A percentile compares a stretch with the other conserved stretches of the same genome.
Conservation (phyloP, 2,888 invertebrate genomes). For the Alcis repandata region DNA sequence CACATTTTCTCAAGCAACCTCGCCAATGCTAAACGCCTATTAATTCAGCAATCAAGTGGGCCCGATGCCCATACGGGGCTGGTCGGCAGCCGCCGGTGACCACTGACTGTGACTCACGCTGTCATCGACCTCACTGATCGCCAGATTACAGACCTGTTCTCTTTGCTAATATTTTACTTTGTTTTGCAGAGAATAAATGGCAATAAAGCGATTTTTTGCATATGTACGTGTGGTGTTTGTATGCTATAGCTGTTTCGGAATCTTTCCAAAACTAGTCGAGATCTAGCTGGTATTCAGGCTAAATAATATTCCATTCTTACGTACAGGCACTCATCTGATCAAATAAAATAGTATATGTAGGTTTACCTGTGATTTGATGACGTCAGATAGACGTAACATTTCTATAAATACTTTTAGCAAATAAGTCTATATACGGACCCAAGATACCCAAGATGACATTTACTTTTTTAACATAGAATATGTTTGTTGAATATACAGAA, state of each 20-base stretch:
- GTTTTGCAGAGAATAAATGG: background rate
- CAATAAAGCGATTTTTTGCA: background rate
- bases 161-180: slow-evolving; percentile 13
- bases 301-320: no score
- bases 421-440: no score
- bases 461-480: background rate
- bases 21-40: slow-evolving; percentile 25
- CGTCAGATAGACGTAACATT: no score
- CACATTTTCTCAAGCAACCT: slow-evolving; percentile 7
- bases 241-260: background rate
- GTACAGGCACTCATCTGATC: no score
- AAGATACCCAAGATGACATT: background rate
- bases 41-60: slow-evolving; percentile 37
- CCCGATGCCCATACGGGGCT: slow-evolving; percentile 39
- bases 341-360: no score
- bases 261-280: no score
- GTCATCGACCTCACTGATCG: slow-evolving; percentile 48
- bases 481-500: background rate
- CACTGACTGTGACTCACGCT: slow-evolving; percentile 41
- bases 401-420: no score
- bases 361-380: no score
- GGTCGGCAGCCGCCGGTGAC: slow-evolving; percentile 17
- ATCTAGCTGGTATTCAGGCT: no score
- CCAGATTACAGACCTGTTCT: slow-evolving; percentile 34
- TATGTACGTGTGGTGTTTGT: background rate